Percentiles rank a stretch among this genome's conserved stretches.
These are phyloP conservation scores for Halichoeres trimaculatus DNA, from an alignment of 2,113 vertebrate genomes.

Conservation along the genomic window DNA sequence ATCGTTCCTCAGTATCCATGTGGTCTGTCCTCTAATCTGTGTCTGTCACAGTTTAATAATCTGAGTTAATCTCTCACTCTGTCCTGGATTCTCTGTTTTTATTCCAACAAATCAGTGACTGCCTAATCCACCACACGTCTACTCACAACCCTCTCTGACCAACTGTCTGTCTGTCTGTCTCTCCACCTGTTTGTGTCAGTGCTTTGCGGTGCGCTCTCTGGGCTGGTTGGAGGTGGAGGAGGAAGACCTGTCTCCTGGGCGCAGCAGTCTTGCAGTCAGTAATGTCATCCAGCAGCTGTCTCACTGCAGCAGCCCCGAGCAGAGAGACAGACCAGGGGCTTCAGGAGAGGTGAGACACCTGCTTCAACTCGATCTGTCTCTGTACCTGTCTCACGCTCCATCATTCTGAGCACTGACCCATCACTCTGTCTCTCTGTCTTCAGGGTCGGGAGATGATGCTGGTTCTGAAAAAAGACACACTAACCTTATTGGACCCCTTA, in stretches of 20 bases:
- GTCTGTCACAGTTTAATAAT: slow-evolving; percentile 16
- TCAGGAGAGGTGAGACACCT: slow-evolving; percentile 88
- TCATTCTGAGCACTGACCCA: too few relatives aligned
- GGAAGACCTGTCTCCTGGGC: slow-evolving; percentile 94
- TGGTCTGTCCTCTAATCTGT: neutral
- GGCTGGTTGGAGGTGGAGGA: slow-evolving; percentile 97
- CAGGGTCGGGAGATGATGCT: slow-evolving; percentile 96
- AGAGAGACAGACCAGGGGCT: slow-evolving; percentile 81
- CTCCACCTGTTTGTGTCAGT: slow-evolving; percentile 77
- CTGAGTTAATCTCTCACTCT: slow-evolving; percentile 71
- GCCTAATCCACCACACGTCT: neutral
- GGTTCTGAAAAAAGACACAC: slow-evolving; percentile 95
- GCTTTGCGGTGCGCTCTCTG: slow-evolving; percentile 92
- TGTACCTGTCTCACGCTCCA: too few relatives aligned
- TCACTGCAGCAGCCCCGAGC: slow-evolving; percentile 81
- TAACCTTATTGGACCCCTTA: slow-evolving; percentile 92
- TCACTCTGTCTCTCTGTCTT: slow-evolving; percentile 6
- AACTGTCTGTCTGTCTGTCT: neutral
- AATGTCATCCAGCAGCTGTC: slow-evolving; percentile 98
- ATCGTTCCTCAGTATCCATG: neutral
- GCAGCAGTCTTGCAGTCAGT: slow-evolving; percentile 94
- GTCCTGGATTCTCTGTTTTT: slow-evolving; percentile 47
- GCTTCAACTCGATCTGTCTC: neutral
- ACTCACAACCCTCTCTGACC: neutral
- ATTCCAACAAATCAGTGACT: slow-evolving; percentile 14